Evolutionary conservation across 1,140 invertebrate genomes (phyloP), one percentile per base, ranked within the genome.

Genomic region (Heliconius hewitsoni): DNA sequence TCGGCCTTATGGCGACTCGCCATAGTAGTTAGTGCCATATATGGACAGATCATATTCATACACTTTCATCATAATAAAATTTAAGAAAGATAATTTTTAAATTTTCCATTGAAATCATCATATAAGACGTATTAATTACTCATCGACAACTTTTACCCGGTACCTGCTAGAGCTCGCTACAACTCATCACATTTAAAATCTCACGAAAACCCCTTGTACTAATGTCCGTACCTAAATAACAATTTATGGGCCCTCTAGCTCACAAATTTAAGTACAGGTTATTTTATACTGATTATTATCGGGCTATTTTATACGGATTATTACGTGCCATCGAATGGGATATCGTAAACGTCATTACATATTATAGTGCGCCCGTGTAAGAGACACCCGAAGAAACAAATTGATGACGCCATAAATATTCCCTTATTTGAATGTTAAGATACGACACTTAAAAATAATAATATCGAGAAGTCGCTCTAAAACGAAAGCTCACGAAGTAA

Each of bases 401-500:
- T 85, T 81, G 77, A 82, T 83, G 81, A 82, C 74, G 57, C 77
- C 78, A 83, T 85, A 82, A 85, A 83, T 77, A 74, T 70, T n/a
- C 73, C 70, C 74, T 71, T 79, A 83, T 85, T 83, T 82, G 75
- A 80, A 85, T 83, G 80, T 77, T 70, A 78, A 79, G 72, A 60
- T 71, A 84, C 79, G 76, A 70, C 81, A 79, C 72, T 81, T 77
- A 88, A 85, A 82, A 88, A 85, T 77, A 81, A 80, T 81, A 70
- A 71, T 74, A 66, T 39, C 77, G 83, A 85, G 80, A 71, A 81
- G 70, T 71, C 70, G 13, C 27, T 72, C 60, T 39, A 72, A 72
- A 42, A 72, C 71, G 37, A 72, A 72, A 72, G 71, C 71, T 72
- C 71, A 72, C 30, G 4, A 3, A 39, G 34, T n/a, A 72, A 72